Evolutionary conservation across 1,140 invertebrate species (phyloP).

Genomic region (Nephotettix cincticeps): DNA sequence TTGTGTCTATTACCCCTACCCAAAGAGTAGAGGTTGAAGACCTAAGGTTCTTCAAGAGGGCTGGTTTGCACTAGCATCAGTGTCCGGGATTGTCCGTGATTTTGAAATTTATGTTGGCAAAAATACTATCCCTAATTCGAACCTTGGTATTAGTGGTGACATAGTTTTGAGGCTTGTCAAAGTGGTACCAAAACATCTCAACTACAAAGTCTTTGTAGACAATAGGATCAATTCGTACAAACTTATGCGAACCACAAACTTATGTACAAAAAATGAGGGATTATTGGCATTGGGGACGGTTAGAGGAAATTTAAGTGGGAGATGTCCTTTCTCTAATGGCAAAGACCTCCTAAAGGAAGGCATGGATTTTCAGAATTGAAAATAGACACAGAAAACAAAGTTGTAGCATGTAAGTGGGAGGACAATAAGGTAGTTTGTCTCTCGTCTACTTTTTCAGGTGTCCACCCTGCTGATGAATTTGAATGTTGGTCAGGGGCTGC

Average conservation of each 20-base stretch:
- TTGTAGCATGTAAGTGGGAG: conserved; percentile 31
- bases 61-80: conserved; percentile 24
- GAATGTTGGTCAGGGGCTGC: conserved; percentile 26
- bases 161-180: conserved; percentile 28
- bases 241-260: conserved; percentile 20
- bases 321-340: conserved; percentile 28
- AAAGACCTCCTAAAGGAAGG: conserved; percentile 32
- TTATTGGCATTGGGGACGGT: conserved; percentile 32
- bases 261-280: conserved; percentile 24
- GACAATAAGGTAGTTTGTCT: conserved; percentile 32
- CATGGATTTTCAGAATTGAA: conserved; percentile 27
- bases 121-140: conserved; percentile 15
- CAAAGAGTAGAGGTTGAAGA: no score
- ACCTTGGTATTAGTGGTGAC: conserved; percentile 28
- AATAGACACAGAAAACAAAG: conserved; percentile 28
- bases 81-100: conserved; percentile 26
- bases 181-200: conserved; percentile 19
- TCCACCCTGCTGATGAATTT: conserved; percentile 30
- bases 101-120: conserved; percentile 31
- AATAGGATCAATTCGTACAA: conserved; percentile 34
- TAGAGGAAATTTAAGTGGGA: conserved; percentile 28
- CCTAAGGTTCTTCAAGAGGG: no score
- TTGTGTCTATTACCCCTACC: no score
- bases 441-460: conserved; percentile 29
- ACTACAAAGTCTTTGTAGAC: conserved; percentile 35